Percentiles rank a stretch among this genome's conserved stretches.
phyloP scores from a whole-genome alignment of 2,113 vertebrate species.

The Gymnobelideus leadbeateri region DNA sequence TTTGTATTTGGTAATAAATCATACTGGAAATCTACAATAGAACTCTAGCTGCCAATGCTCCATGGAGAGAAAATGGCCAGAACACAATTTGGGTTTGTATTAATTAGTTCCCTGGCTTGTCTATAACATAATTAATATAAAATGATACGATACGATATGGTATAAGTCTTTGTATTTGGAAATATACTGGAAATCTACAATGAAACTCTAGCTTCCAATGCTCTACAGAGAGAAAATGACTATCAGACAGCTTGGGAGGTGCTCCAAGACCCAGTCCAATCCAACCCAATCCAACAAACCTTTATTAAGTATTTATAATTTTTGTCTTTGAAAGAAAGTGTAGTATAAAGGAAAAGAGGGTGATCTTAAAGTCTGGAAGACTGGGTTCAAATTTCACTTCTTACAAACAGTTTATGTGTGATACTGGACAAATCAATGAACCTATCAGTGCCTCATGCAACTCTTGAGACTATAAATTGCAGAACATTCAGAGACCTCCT shows the following conservation, averaged over 20 bases:
- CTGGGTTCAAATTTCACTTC: background rate
- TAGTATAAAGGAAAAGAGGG: background rate
- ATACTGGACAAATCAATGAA: background rate
- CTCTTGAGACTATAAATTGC: background rate
- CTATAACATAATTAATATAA: background rate
- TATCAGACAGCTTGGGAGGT: background rate
- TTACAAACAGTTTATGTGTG: background rate
- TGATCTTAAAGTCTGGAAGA: background rate
- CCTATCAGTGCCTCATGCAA: background rate
- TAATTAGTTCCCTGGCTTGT: background rate
- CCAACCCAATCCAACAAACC: background rate
- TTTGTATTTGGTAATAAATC: background rate
- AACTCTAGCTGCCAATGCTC: background rate
- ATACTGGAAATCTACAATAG: background rate
- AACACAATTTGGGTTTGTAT: too few species aligned
- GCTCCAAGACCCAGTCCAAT: background rate
- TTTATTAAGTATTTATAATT: background rate
- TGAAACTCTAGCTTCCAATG: background rate
- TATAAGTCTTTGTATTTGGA: background rate
- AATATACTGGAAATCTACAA: background rate
- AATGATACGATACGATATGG: too few species aligned
- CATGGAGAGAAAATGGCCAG: background rate
- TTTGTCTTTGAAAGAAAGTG: background rate
- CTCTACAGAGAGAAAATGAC: background rate
- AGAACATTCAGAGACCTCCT: background rate